Base-by-base conservation (phyloP, 2,113 vertebrate genomes). In the Holacanthus passer region DNA sequence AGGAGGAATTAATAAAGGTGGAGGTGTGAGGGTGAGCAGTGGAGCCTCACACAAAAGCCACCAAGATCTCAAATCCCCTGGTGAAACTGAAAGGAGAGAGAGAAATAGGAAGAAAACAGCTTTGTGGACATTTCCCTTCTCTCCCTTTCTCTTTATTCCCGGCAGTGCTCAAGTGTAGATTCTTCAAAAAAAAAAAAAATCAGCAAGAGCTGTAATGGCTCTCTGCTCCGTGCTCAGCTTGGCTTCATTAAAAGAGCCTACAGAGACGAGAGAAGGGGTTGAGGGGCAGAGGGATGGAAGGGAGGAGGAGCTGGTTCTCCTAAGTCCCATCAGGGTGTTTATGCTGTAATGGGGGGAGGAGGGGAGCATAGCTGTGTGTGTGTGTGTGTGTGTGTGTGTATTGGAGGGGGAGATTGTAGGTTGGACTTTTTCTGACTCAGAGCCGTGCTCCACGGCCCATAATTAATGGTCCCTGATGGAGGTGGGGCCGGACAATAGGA, bases 401-500 rank as follows among this genome's bases (percentile, higher is more conserved):
- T 70, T 55, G 66, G 64, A 58, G 64, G 56, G 70, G 48, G 59
- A 64, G 64, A 76, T 66, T 72, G 70, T 62, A 81, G 73, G 79
- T 68, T 41, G 72, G 82, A 64, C 68, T 81, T 86, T 78, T 88
- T 91, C 79, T 84, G 82, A 92, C 83, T 93, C 75, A 79, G 91
- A 92, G 90, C 95, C 88, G 92, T 96, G 96, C 95, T 97, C 96
- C 92, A 85, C 92, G 87, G 96, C 96, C 96, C 96, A 98, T 98
- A 98, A 98, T 98, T 97, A 98, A 99, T 98, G 95, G 95, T 95
- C 95, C 95, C 96, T 97, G 95, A 95, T 96, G 95, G 94, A 96
- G 95, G 94, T 95, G 93, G 93, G 91, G 91, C 76, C 41, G 94
- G 96, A 98, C 97, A 99, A 99, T 96, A 96, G 96, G 94, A 92